Evolutionary conservation across 2,888 invertebrate species (phyloP), one percentile per base, ranked within the genome.

Genomic region (Amphipyra tragopoginis): DNA sequence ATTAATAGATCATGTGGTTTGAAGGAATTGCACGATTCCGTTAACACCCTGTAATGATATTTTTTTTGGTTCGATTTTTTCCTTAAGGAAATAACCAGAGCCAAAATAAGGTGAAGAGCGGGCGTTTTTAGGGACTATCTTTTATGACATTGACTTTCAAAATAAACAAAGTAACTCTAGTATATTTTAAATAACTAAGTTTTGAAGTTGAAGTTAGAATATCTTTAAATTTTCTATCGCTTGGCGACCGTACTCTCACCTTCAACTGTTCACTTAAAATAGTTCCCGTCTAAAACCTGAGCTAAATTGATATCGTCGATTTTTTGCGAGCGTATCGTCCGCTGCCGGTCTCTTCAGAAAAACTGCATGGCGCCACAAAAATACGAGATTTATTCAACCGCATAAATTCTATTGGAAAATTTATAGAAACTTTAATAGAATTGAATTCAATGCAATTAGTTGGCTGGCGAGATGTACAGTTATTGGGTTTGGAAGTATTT

Each of bases 301-400:
- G 47, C 55, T 38, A 56, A 68, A 79, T 72, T 69, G 71, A 79
- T 79, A 65, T 51, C 58, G 48, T 62, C 51, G 29, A 60, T 72
- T 74, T 79, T 72, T 63, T 57, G 38, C 55, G n/a, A 36, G 21
- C 53, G 65, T 65, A 54, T 74, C 64, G 50, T 42, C 9, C 21
- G 39, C 14, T 21, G 5, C 40, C 34, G 7, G 34, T 44, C 44
- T 54, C 43, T 57, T 57, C 14, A 57, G 59, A 66, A 79, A 67
- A 75, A 63, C 47, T 75, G 59, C 69, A 55, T 10, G 11, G 34
- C 13, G 15, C 50, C 34, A 11, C 15, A 55, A 55, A 66, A 69
- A 60, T 62, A 48, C 38, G 14, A 53, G 47, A 72, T 69, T 69
- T 69, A 69, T 77, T 72, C 14, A 50, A 54, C 29, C 26, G 57